Evolutionary conservation across 2,888 invertebrate genomes (phyloP), one percentile per base, ranked within the genome.

Genomic region (Dicycla oo): DNA sequence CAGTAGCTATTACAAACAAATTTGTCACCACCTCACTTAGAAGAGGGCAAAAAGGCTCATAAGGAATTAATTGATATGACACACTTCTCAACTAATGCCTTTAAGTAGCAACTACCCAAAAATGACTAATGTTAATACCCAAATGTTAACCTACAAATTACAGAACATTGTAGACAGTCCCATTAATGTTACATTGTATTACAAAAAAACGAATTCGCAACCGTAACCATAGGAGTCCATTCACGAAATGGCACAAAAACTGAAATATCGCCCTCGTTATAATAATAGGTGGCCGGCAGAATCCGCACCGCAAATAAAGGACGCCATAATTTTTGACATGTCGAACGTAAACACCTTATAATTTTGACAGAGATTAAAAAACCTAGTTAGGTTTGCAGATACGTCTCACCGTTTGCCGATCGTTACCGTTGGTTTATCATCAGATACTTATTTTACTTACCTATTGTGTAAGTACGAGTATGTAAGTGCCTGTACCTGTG

Each of bases 231-330:
- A 82, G 85, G 80, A 86, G 73, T 87, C 85, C 93, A 94, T 95
- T 93, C 93, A 94, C 90, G n/a, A 91, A 93, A 88, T 89, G 87
- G 88, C 87, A 89, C 90, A 94, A 94, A 94, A 94, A 93, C 89
- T 88, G 84, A 85, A 88, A 90, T 89, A 90, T 90, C 86, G 85
- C 84, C 76, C 86, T 87, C 68, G 87, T 86, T 89, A 89, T 94
- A 93, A 94, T 94, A 89, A 93, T 93, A 91, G 92, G 91, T 91
- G 91, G 91, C 72, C 80, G 72, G 80, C 81, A 80, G 81, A 90
- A 89, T 86, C 87, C 84, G 88, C 84, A 88, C 90, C 89, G 88
- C 91, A 92, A 93, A 92, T 90, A 91, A 92, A 90, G 89, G 88
- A 88, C 89, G 88, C 91, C 88, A 92, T 93, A 91, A 91, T 93